Evolutionary conservation across 2,888 invertebrate species (phyloP), one percentile per base, ranked within the genome.

Genomic region (Tromatobia lineatoria): DNA sequence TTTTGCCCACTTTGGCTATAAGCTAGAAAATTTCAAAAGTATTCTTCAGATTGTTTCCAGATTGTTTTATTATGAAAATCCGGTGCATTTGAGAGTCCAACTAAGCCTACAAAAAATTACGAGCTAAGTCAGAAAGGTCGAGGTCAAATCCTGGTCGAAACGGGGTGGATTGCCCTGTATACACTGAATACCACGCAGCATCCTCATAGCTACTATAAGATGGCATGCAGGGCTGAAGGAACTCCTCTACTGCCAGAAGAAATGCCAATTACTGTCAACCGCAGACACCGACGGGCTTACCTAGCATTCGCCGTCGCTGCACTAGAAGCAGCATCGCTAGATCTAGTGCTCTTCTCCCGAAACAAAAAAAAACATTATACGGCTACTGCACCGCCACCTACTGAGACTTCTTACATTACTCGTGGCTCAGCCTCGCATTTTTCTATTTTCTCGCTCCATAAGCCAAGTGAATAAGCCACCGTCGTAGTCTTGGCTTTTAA

Each of bases 231-330:
- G 85, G 88, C 85, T 86, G 83, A 74, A 89, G 89, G 89, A 90
- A 91, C 90, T 90, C 85, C 87, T 85, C 77, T 88, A 82, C 59
- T 88, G 88, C 88, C 88, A 87, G 88, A 90, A 90, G 91, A 91
- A 91, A 90, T 90, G 89, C 90, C 92, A 92, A 92, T 92, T 92
- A 92, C 93, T 90, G 92, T 92, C 92, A 92, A 86, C 87, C 81
- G 78, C 92, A 92, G 92, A 90, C 86, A 87, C 86, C 87, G 82
- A 67, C 69, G 61, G 76, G 61, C 70, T 86, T 81, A 80, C 64
- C 70, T 61, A 54, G 66, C 79, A 76, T 82, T 82, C 75, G 78
- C 64, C 18, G 61, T 57, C 69, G 75, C 78, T 42, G 42, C 42
- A 38, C 42, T 20, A 8, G 45, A 67, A 45, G 23, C 66, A 29